Base-by-base conservation (phyloP, 2,797 vertebrate genomes). In the Sphenodon punctatus region DNA sequence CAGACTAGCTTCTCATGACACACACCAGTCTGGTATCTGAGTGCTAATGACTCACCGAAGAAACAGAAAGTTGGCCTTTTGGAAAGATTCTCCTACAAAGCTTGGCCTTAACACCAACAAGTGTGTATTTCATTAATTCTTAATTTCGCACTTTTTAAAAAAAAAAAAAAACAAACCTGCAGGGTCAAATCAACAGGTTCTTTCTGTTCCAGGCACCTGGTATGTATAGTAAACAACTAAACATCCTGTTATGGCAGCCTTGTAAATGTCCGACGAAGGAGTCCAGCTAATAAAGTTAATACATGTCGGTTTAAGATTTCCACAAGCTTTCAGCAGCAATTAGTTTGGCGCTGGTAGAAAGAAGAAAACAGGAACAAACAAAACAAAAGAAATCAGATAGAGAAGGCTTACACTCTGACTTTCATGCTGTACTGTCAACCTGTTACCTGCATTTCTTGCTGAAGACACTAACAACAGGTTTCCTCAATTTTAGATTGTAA, bases 161-260 rank as follows among this genome's bases (percentile, higher is more conserved):
- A 34, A 34, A 34, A 34, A 32, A 7, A 34, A 34, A 2, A 65
- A 60, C 67, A 56, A 2, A 59, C 51, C 16, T 4, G 25, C 61
- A 86, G 78, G 66, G 76, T 83, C 88, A 89, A 43, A 85, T 41
- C 36, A 8, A 59, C 75, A n/a, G 81, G 70, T 67, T 73, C 66
- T 88, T 68, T 61, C 82, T 34, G 39, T 30, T 72, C 67, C 1
- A 4, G 66, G 43, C n/a, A 45, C 23, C 76, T 76, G 48, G 79
- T 74, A 71, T 59, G 86, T 81, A 63, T 2, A 70, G 70, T n/a
- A n/a, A n/a, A n/a, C n/a, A n/a, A n/a, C n/a, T 70, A 86, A 84
- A 70, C 77, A 85, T 91, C 90, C 84, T 85, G 74, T 1, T 86
- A 83, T 88, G 63, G 67, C 80, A 78, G 66, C 58, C 84, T 89